phyloP scores from a whole-genome alignment of 2,888 invertebrate genomes.

The Xylocampa areola region DNA sequence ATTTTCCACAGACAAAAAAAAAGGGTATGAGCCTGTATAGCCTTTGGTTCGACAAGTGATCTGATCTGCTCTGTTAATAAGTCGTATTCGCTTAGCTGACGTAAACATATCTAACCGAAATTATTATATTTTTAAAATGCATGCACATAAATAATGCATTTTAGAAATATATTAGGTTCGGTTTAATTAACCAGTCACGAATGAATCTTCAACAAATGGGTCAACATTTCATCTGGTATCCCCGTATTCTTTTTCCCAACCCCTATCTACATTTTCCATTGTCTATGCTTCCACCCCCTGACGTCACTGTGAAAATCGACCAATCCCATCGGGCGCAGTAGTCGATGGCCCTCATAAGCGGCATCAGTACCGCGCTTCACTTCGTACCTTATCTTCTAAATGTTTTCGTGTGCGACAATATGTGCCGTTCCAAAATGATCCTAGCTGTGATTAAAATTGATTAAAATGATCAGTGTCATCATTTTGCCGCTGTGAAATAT shows the following conservation, averaged over 20 bases:
- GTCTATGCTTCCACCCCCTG: constrained; percentile 89
- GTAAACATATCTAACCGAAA: too few relatives aligned
- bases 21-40: too few relatives aligned
- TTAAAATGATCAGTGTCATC: constrained; percentile 77
- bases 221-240: constrained; percentile 46
- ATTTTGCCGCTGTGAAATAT: constrained; percentile 74
- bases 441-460: constrained; percentile 78
- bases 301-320: constrained; percentile 91
- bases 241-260: constrained; percentile 67
- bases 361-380: constrained; percentile 80
- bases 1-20: too few relatives aligned
- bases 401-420: constrained; percentile 84
- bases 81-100: too few relatives aligned
- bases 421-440: constrained; percentile 77
- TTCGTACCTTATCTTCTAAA: constrained; percentile 78
- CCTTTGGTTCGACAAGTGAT: too few relatives aligned
- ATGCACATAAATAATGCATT: too few relatives aligned
- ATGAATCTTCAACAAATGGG: constrained; percentile 3
- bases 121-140: too few relatives aligned
- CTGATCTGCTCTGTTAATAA: too few relatives aligned
- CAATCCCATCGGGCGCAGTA: constrained; percentile 89
- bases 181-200: too few relatives aligned
- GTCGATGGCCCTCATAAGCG: constrained; percentile 82
- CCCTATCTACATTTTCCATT: constrained; percentile 75
- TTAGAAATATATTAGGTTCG: too few relatives aligned